Conservation (phyloP, 2,888 invertebrate species). For the Scrobipalpa costella region DNA sequence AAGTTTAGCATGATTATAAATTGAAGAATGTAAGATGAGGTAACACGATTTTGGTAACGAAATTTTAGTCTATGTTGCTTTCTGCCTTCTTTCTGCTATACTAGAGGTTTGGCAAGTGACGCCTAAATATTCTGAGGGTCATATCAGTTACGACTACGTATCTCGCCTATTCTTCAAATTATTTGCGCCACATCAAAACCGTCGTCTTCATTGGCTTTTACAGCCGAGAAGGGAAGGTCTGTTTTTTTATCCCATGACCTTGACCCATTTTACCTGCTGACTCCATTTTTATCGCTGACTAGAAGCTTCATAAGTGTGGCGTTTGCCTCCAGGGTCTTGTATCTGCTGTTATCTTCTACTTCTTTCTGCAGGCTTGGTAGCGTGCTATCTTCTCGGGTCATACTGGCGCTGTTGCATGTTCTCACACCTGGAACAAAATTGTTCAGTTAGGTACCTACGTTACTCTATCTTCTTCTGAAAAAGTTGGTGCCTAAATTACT, state of each 20-base stretch:
- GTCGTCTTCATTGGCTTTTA: too few species aligned
- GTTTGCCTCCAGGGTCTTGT: constrained; percentile 75
- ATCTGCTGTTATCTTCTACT: constrained; percentile 74
- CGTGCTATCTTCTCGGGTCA: constrained; percentile 45
- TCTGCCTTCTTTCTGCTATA: too few species aligned
- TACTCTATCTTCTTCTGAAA: too few species aligned
- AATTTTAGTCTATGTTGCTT: background rate
- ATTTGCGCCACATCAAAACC: too few species aligned
- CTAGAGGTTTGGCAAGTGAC: too few species aligned
- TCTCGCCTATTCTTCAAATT: too few species aligned
- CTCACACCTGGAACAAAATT: constrained; percentile 47
- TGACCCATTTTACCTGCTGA: constrained; percentile 58
- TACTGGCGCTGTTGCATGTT: constrained; percentile 46
- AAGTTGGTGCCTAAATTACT: too few species aligned
- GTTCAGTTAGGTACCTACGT: too few species aligned
- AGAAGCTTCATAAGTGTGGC: constrained; percentile 70
- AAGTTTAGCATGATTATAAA: background rate
- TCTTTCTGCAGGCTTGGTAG: constrained; percentile 63
- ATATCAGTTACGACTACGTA: too few species aligned
- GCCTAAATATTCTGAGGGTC: too few species aligned
- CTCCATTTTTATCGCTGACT: constrained; percentile 72
- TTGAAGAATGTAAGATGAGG: background rate
- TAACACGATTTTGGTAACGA: background rate
- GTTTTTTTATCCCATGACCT: background rate
- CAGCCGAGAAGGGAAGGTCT: too few species aligned